Evolutionary conservation across 2,888 invertebrate species (phyloP).

Genomic region (Trichogramma evanescens): DNA sequence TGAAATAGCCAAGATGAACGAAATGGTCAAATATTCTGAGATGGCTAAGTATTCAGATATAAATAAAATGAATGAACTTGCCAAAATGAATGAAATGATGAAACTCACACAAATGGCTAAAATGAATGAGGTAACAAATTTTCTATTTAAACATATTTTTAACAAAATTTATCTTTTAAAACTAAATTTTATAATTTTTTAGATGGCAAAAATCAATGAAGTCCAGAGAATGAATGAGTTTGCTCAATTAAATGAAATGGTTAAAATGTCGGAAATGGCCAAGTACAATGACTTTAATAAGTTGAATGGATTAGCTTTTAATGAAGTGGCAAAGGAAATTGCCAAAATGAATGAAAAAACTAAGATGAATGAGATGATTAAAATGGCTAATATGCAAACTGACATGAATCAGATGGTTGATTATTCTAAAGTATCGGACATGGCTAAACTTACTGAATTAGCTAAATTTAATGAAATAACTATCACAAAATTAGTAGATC

Average conservation of each 20-base stretch:
- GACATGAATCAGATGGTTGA: slow-evolving; percentile 44
- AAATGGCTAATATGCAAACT: slow-evolving; percentile 44
- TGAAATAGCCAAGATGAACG: slow-evolving; percentile 43
- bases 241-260: slow-evolving; percentile 44
- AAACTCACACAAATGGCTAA: slow-evolving; percentile 45
- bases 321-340: slow-evolving; percentile 45
- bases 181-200: neutral
- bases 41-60: slow-evolving; percentile 45
- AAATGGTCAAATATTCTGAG: slow-evolving; percentile 43
- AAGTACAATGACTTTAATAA: slow-evolving; percentile 42
- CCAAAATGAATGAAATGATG: slow-evolving; percentile 45
- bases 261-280: slow-evolving; percentile 45
- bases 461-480: slow-evolving; percentile 46
- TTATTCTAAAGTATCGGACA: slow-evolving; percentile 45
- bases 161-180: neutral
- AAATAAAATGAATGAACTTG: slow-evolving; percentile 41
- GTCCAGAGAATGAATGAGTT: slow-evolving; percentile 45
- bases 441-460: slow-evolving; percentile 44
- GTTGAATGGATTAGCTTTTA: slow-evolving; percentile 41
- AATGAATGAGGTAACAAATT: slow-evolving; percentile 37
- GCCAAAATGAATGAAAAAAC: slow-evolving; percentile 45
- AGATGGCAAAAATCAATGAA: slow-evolving; percentile 44
- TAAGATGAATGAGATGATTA: slow-evolving; percentile 45
- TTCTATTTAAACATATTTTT: neutral
- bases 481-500: slow-evolving; percentile 44